phyloP scores from a whole-genome alignment of 2,888 invertebrate genomes.

The Hyles lineata region DNA sequence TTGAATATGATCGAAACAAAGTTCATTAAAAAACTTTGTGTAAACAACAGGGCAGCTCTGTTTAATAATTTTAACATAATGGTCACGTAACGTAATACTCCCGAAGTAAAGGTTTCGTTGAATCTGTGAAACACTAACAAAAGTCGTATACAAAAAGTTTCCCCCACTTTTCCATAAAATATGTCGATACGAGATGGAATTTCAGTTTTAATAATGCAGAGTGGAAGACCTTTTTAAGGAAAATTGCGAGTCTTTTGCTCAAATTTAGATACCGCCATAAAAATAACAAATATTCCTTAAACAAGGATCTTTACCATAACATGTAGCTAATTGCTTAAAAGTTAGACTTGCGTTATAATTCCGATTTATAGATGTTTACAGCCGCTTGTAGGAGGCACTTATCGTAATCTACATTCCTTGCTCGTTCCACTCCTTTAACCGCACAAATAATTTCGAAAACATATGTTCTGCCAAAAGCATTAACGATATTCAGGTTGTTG shows the following conservation, averaged over 20 bases:
- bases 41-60: neutral
- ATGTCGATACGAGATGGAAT: neutral
- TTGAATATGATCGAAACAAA: neutral
- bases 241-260: neutral
- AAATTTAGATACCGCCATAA: too few relatives aligned
- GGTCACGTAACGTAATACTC: neutral
- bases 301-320: too few relatives aligned
- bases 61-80: conserved; percentile 6
- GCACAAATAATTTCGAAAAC: too few relatives aligned
- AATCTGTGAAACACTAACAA: neutral
- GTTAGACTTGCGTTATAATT: too few relatives aligned
- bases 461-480: too few relatives aligned
- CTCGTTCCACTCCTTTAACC: too few relatives aligned
- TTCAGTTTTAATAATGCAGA: neutral
- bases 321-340: too few relatives aligned
- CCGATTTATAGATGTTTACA: too few relatives aligned
- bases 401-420: too few relatives aligned
- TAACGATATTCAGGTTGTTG: too few relatives aligned
- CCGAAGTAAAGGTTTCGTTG: neutral
- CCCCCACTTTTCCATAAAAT: neutral
- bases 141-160: neutral
- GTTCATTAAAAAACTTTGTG: neutral
- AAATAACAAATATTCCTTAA: too few relatives aligned
- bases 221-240: neutral
- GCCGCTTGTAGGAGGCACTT: too few relatives aligned